These are phyloP conservation scores for Petrosia ficiformis DNA, from an alignment of 37 sponge, comb jelly and placozoan species.

Conservation along the genomic window DNA sequence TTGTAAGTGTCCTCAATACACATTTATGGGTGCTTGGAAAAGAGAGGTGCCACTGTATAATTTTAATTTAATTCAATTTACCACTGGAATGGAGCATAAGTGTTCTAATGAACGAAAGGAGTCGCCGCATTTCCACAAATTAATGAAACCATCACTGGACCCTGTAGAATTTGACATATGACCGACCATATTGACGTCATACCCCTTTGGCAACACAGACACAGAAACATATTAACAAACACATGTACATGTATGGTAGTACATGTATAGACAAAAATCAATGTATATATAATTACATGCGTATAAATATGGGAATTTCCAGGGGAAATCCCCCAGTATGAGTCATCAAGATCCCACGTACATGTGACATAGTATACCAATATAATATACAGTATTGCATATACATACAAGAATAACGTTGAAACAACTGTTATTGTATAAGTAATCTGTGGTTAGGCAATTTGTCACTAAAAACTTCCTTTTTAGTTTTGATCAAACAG, in stretches of 20 bases:
- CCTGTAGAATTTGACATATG: conserved; percentile 19
- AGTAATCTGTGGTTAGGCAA: too few relatives aligned
- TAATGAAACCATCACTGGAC: conserved; percentile 71
- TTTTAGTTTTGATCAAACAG: too few relatives aligned
- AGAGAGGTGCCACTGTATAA: neutral
- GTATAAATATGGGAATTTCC: too few relatives aligned
- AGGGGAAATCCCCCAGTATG: too few relatives aligned
- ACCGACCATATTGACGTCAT: neutral
- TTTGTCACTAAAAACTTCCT: too few relatives aligned
- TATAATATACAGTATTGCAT: too few relatives aligned
- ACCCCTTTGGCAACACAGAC: too few relatives aligned
- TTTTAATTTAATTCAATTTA: conserved; percentile 15
- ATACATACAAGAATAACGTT: too few relatives aligned
- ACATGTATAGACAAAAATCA: neutral
- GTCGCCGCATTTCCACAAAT: conserved; percentile 88
- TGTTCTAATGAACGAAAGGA: conserved; percentile 56
- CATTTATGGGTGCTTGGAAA: neutral
- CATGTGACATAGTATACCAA: neutral
- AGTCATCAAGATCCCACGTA: too few relatives aligned
- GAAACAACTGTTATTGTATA: too few relatives aligned
- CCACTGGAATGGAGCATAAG: conserved; percentile 68
- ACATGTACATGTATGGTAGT: neutral
- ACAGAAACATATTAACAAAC: too few relatives aligned
- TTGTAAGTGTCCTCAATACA: too few relatives aligned
- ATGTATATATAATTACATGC: neutral